These are phyloP conservation scores for Conchocele bisecta DNA, from an alignment of 2,888 invertebrate genomes.

Conservation along the genomic window DNA sequence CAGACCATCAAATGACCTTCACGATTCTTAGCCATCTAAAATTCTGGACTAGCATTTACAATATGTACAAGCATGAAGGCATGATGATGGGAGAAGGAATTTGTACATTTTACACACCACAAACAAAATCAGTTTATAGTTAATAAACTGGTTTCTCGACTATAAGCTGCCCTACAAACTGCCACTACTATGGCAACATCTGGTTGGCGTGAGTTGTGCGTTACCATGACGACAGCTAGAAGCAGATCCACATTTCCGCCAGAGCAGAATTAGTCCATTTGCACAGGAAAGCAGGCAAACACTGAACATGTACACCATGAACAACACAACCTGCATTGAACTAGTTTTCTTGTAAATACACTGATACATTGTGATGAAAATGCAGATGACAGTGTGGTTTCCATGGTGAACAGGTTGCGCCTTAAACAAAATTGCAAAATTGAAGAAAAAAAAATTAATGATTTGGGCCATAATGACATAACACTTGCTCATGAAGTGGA, in stretches of 20 bases:
- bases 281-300: slow-evolving; percentile 3
- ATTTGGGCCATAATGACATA: too few species aligned
- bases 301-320: neutral
- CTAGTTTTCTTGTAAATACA: too few species aligned
- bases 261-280: neutral
- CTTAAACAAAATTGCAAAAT: too few species aligned
- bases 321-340: slow-evolving; percentile 1
- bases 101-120: too few species aligned
- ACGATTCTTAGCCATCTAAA: slow-evolving; percentile 10
- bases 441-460: too few species aligned
- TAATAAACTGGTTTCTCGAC: neutral
- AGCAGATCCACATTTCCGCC: neutral
- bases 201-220: too few species aligned
- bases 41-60: slow-evolving; percentile 19
- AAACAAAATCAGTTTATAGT: neutral
- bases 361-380: too few species aligned
- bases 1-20: too few species aligned
- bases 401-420: too few species aligned
- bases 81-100: neutral
- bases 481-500: too few species aligned
- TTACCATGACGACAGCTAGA: neutral
- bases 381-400: too few species aligned
- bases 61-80: slow-evolving; percentile 5
- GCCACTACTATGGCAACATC: slow-evolving; percentile 9
- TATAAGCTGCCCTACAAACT: slow-evolving; percentile 13